Evolutionary conservation across 2,797 vertebrate species (phyloP), one percentile per base, ranked within the genome.

Genomic region (Sebastes melanostomus): DNA sequence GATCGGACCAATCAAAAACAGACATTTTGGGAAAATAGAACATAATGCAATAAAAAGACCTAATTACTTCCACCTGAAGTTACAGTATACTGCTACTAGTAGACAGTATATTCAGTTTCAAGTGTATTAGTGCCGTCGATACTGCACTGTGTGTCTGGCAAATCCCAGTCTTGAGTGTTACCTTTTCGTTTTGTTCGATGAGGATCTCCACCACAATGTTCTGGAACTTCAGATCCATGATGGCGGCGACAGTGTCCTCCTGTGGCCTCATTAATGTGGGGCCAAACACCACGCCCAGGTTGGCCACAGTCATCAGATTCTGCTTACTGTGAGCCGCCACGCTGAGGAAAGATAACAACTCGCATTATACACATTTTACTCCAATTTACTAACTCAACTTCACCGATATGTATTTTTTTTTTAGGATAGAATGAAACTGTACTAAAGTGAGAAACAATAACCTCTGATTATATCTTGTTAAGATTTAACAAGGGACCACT

Each of bases 161-260:
- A 74, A 66, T 73, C 71, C 25, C 16, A 12, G 8, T 42, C 10
- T 5, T 61, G 8, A 36, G 30, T 4, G 60, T 86, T 90, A 99
- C 98, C 98, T 97, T 99, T 81, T 97, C 95, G 0, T 98, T 94
- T 36, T 99, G 97, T 94, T 99, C 98, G 18, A 99, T 98, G 83
- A 99, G 95, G 88, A 99, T 98, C 95, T 99, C 98, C 58, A 99
- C 97, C 0, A 99, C 98, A 2, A 99, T 99, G 91, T 99, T 99
- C 93, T 99, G 98, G 92, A 99, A 99, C 90, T 99, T 99, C 30
- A 99, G 94, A 90, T 99, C 98, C 98, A 99, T 99, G 89, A 99
- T 98, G 93, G 97, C 98, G 14, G 98, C 98, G 6, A 99, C 98
- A 0, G 98, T 98, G 85, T 99, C 98, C 90, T 99, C 98, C 92